phyloP scores from a whole-genome alignment of 2,888 invertebrate genomes.

The Orchesellides sinensis region DNA sequence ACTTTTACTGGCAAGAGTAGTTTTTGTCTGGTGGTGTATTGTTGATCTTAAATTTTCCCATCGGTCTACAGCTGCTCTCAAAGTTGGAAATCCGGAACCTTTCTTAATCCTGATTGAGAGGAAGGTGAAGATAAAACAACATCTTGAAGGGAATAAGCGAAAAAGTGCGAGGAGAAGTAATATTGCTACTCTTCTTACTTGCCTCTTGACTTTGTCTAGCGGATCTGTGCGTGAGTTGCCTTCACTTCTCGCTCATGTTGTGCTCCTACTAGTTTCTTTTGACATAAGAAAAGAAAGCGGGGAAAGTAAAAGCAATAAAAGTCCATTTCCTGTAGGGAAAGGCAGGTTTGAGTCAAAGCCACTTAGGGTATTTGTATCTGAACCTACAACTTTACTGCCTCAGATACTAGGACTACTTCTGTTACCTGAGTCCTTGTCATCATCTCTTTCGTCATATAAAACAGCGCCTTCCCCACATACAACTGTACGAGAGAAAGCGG shows the following conservation, averaged over 20 bases:
- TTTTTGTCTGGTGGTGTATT: background rate
- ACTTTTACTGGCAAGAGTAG: background rate
- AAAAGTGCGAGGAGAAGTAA: background rate
- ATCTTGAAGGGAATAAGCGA: constrained; percentile 14
- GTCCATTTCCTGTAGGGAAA: constrained; percentile 25
- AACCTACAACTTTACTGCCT: background rate
- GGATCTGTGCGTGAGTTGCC: constrained; percentile 13
- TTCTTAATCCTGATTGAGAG: constrained; percentile 38
- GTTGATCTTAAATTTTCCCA: constrained; percentile 46
- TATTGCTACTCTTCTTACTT: background rate
- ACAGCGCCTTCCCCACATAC: background rate
- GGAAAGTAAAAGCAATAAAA: constrained; percentile 44
- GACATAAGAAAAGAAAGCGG: background rate
- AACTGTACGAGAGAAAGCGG: background rate
- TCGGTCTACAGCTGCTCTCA: constrained; percentile 16
- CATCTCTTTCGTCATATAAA: background rate
- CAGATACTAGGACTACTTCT: background rate
- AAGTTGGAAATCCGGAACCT: constrained; percentile 20
- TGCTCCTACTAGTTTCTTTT: background rate
- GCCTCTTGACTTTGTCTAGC: constrained; percentile 3
- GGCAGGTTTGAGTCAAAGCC: constrained; percentile 25
- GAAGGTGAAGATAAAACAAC: constrained; percentile 20
- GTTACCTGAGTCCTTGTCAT: background rate
- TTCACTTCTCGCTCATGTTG: constrained; percentile 15
- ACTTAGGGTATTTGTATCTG: constrained; percentile 10